These are phyloP conservation scores for Astreopora myriophthalma DNA, from an alignment of 64 coral and sea anemone species.

Conservation along the genomic window DNA sequence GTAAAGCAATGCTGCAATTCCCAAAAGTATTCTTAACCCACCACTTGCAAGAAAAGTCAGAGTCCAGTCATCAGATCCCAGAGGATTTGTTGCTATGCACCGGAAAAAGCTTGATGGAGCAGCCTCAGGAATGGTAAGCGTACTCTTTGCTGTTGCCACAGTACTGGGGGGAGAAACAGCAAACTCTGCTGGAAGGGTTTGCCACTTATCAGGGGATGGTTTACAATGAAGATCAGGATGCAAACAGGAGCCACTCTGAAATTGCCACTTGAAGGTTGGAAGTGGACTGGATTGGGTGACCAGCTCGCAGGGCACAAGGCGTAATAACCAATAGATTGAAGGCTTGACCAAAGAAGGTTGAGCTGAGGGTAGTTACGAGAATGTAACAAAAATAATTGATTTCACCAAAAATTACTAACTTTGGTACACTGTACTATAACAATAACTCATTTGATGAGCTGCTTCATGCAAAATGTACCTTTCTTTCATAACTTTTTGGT, in stretches of 20 bases:
- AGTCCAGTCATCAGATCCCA: slow-evolving; percentile 15
- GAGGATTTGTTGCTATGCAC: slow-evolving; percentile 50
- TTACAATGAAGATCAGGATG: slow-evolving; percentile 15
- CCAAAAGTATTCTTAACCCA: no score
- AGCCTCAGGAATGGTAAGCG: neutral
- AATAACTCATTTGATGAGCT: no score
- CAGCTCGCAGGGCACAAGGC: neutral
- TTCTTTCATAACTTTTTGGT: no score
- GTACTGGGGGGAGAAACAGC: neutral
- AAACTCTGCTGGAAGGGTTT: neutral
- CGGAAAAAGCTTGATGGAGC: slow-evolving; percentile 16
- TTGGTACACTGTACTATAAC: no score
- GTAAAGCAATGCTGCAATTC: no score
- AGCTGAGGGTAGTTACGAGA: neutral
- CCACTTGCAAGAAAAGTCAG: no score
- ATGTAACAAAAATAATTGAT: neutral
- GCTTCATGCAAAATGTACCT: no score
- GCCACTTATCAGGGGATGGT: neutral
- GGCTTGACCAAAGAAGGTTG: slow-evolving; percentile 20
- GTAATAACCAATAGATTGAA: neutral
- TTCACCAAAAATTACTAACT: neutral
- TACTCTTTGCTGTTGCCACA: neutral
- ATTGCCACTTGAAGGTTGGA: slow-evolving; percentile 47
- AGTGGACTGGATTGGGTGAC: neutral
- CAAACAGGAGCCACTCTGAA: slow-evolving; percentile 28